Conservation (phyloP, 1,140 invertebrate species). For the Trachymyrmex septentrionalis region DNA sequence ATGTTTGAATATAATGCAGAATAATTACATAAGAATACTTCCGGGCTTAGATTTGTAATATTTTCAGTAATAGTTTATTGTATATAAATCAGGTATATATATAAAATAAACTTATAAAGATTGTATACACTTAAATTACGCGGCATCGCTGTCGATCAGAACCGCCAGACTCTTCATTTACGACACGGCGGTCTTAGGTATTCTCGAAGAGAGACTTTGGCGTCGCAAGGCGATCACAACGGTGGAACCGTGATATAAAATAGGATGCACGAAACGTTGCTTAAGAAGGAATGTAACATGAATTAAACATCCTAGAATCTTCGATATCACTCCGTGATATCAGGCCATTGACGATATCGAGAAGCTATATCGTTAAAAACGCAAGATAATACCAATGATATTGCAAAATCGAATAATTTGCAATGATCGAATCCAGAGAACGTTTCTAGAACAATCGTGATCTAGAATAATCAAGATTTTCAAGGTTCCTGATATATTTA, state of each 20-base stretch:
- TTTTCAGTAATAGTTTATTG: conserved; percentile 68
- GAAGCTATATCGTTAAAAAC: not conserved
- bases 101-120: conserved; percentile 72
- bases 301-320: conserved; percentile 9
- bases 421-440: not conserved
- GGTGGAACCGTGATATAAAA: conserved; percentile 20
- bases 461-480: conserved; percentile 12
- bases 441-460: not conserved
- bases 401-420: conserved; percentile 4
- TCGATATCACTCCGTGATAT: not conserved
- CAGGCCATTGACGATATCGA: not conserved
- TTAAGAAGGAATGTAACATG: conserved; percentile 66
- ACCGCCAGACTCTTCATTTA: not conserved
- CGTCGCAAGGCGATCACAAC: not conserved
- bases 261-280: not conserved
- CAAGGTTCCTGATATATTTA: conserved; percentile 17
- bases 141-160: not conserved
- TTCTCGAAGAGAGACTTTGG: not conserved
- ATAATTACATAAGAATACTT: not conserved
- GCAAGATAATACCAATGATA: conserved; percentile 45
- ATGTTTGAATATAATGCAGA: not conserved
- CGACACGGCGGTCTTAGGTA: not conserved
- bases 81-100: conserved; percentile 66
- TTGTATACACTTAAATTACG: conserved; percentile 53
- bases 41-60: not conserved